These are phyloP conservation scores for Mormyrus proboscirostris DNA, from an alignment of 2,797 vertebrate species.

Conservation along the genomic window DNA sequence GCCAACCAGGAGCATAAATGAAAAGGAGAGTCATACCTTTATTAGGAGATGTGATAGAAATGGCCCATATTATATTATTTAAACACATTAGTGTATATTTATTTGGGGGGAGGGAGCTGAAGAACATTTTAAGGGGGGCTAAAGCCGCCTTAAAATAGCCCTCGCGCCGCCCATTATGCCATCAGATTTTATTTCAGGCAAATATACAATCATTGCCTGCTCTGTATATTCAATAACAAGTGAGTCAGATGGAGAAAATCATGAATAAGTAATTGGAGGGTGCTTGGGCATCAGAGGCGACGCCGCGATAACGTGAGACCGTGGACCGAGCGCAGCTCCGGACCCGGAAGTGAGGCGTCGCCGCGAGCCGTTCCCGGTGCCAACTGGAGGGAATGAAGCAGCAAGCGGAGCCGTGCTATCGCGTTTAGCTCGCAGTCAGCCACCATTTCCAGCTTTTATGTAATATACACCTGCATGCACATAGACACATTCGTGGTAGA, in stretches of 20 bases:
- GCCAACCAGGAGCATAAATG: not conserved
- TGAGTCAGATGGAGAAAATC: not conserved
- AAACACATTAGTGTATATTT: not conserved
- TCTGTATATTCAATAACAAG: not conserved
- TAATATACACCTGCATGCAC: not conserved
- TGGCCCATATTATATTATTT: not conserved
- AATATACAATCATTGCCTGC: not conserved
- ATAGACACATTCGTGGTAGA: not conserved
- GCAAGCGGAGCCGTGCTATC: slow-evolving; percentile 39
- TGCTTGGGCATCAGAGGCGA: not conserved
- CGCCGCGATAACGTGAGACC: not conserved
- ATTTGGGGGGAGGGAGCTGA: not conserved
- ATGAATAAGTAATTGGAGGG: not conserved
- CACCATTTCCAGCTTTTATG: not conserved
- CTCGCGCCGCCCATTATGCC: not conserved
- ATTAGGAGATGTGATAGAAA: not conserved
- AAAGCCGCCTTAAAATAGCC: not conserved
- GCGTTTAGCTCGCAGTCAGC: slow-evolving; percentile 37
- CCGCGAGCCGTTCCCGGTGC: slow-evolving; percentile 42
- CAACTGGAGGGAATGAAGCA: slow-evolving; percentile 69
- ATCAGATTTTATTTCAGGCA: not conserved
- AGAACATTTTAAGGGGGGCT: not conserved
- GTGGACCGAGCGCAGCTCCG: slow-evolving; percentile 20
- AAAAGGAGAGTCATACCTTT: not conserved
- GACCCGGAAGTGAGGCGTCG: slow-evolving; percentile 79